Conservation (phyloP, 2,113 vertebrate genomes). For the Zapornia atra region DNA sequence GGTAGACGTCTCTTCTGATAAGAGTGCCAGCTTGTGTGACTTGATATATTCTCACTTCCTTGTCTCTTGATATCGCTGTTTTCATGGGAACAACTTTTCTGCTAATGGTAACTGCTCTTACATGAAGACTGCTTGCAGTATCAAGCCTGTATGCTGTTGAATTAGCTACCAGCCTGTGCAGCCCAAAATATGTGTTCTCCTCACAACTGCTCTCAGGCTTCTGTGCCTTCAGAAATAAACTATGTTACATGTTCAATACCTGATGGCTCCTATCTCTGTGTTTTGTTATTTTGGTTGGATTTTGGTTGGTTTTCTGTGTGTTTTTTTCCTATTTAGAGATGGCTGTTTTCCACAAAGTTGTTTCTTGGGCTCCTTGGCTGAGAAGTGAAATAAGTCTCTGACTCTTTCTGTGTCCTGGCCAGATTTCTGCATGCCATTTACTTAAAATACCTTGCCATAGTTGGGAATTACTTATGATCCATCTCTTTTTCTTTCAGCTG, state of each 20-base stretch:
- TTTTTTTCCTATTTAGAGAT: not conserved
- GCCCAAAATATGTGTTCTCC: not conserved
- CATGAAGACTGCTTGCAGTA: not conserved
- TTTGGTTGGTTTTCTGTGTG: too few species aligned
- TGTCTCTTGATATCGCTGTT: not conserved
- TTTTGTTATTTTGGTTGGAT: not conserved
- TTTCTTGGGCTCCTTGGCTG: not conserved
- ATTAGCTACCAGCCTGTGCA: not conserved
- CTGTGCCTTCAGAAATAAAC: not conserved
- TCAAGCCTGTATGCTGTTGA: not conserved
- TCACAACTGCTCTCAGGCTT: not conserved
- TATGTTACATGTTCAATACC: fast-evolving
- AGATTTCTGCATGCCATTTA: not conserved
- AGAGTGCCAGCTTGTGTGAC: not conserved
- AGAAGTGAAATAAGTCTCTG: not conserved
- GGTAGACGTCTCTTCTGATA: not conserved
- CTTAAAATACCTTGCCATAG: not conserved
- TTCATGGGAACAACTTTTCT: not conserved
- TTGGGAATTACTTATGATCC: not conserved
- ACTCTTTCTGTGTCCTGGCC: not conserved
- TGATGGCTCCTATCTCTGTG: not conserved
- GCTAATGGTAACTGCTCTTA: not conserved
- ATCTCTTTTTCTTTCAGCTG: not conserved
- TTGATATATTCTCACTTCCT: not conserved
- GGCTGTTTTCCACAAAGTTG: not conserved